Evolutionary conservation across 2,888 invertebrate genomes (phyloP).

Genomic region (Agrotis ipsilon): DNA sequence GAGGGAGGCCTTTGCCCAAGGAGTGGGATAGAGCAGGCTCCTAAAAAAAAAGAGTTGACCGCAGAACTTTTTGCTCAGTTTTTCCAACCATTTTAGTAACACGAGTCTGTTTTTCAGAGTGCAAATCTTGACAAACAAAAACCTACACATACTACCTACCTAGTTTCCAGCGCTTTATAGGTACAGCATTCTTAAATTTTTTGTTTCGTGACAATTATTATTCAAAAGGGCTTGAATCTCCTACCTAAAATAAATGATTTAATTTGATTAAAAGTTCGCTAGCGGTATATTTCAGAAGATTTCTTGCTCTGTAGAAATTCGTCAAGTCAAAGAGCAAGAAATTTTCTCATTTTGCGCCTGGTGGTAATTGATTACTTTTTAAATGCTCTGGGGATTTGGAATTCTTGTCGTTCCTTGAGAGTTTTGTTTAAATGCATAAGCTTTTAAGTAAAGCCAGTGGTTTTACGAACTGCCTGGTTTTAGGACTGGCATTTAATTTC

Average conservation of each 20-base stretch:
- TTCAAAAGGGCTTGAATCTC: no score
- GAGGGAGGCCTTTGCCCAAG: no score
- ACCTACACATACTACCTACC: no score
- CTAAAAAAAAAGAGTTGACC: no score
- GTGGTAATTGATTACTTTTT: conserved; percentile 49
- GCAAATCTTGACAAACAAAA: not conserved
- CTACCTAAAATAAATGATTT: no score
- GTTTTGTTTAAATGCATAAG: not conserved
- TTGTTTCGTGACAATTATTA: no score
- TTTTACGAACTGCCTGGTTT: not conserved
- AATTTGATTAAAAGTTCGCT: conserved; percentile 13
- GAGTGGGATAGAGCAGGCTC: no score
- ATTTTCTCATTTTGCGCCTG: conserved; percentile 27
- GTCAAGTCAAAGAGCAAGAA: conserved; percentile 21
- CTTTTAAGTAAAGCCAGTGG: conserved; percentile 2
- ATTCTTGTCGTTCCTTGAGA: conserved; percentile 9
- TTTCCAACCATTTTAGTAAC: not conserved
- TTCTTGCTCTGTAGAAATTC: conserved; percentile 11
- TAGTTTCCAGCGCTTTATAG: not conserved
- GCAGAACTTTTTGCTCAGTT: no score
- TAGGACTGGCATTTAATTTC: not conserved
- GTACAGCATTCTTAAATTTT: no score
- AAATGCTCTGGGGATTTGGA: conserved; percentile 12
- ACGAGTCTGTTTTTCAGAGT: not conserved
- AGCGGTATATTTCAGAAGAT: conserved; percentile 23